Conservation (phyloP, 2,113 vertebrate species). For the Bufo bufo region DNA sequence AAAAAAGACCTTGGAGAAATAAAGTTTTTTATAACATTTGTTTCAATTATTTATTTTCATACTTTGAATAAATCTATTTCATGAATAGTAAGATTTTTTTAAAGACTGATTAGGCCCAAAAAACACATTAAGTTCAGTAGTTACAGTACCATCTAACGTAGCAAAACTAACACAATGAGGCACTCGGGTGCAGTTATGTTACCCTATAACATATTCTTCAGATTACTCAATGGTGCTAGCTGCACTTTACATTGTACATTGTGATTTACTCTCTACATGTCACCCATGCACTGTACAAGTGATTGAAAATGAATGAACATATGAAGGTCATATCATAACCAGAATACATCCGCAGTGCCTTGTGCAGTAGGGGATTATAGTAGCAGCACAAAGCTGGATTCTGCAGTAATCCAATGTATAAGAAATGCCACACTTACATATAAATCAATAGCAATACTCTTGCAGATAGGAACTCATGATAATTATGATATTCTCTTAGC, state of each 20-base stretch:
- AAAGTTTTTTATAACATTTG: background rate
- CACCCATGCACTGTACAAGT: conserved; percentile 24
- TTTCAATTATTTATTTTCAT: conserved; percentile 18
- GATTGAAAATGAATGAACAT: background rate
- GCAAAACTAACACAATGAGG: conserved; percentile 33
- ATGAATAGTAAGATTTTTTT: background rate
- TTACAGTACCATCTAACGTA: background rate
- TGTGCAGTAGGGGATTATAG: background rate
- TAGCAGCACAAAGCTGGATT: background rate
- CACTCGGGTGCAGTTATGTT: conserved; percentile 18
- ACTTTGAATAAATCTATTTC: conserved; percentile 1
- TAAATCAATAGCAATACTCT: background rate
- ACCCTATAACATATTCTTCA: conserved; percentile 1
- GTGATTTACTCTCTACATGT: background rate
- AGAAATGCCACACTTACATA: background rate
- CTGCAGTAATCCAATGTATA: background rate
- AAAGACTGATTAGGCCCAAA: conserved; percentile 9
- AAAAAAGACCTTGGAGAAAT: conserved; percentile 13
- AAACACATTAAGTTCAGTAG: background rate
- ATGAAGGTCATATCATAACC: background rate
- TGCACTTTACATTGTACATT: conserved; percentile 12
- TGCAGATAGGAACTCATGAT: background rate
- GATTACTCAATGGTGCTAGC: background rate
- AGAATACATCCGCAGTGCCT: background rate
- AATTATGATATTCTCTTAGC: background rate